Percentiles rank a stretch among this genome's conserved stretches.
phyloP scores from a whole-genome alignment of 2,888 invertebrate genomes.

The Epinotia bilunana region DNA sequence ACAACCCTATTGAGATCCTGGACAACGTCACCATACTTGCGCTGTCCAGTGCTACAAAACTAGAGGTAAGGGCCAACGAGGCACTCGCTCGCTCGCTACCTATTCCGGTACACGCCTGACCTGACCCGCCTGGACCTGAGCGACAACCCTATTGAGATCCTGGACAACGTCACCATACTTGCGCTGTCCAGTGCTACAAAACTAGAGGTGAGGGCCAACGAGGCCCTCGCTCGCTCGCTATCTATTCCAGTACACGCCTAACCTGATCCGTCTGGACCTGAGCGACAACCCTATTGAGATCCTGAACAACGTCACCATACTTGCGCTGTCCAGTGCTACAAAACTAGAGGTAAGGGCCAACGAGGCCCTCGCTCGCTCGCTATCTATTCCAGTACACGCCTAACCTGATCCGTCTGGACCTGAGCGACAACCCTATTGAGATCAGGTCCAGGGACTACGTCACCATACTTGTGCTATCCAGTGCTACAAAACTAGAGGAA shows the following conservation, averaged over 20 bases:
- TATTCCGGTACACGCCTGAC: neutral
- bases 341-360: slow-evolving; percentile 80
- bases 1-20: slow-evolving; percentile 85
- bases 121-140: too few species aligned
- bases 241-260: neutral
- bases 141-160: slow-evolving; percentile 85
- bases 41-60: slow-evolving; percentile 78
- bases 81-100: neutral
- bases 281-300: slow-evolving; percentile 84
- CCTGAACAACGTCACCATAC: slow-evolving; percentile 84
- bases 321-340: slow-evolving; percentile 82
- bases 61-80: slow-evolving; percentile 76
- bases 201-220: slow-evolving; percentile 77
- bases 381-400: neutral
- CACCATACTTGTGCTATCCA: slow-evolving; percentile 84
- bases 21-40: slow-evolving; percentile 86
- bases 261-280: too few species aligned
- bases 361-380: neutral
- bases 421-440: slow-evolving; percentile 82
- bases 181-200: slow-evolving; percentile 82
- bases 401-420: neutral
- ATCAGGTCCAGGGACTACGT: slow-evolving; percentile 85
- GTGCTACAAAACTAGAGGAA: slow-evolving; percentile 83
- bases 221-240: neutral
- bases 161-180: slow-evolving; percentile 85